A percentile compares a stretch with the other conserved stretches of the same genome.
Conservation (phyloP, 2,888 invertebrate genomes). For the Andrena marginata region DNA sequence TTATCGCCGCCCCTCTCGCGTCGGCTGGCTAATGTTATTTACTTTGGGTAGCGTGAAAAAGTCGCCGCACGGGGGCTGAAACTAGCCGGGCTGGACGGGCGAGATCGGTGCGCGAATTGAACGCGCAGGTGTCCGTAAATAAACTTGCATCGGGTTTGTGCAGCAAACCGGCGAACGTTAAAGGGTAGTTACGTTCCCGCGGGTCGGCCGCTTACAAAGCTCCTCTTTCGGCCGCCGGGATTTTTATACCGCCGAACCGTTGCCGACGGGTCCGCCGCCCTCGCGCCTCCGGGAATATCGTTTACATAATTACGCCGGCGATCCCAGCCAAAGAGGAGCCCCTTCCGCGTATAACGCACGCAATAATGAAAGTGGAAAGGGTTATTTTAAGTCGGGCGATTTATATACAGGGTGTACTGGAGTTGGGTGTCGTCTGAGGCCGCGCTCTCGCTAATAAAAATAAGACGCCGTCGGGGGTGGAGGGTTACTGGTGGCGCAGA, state of each 20-base stretch:
- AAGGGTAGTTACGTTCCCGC: constrained; percentile 75
- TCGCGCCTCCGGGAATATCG: constrained; percentile 46
- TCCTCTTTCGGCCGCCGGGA: constrained; percentile 47
- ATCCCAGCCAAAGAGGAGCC: not conserved
- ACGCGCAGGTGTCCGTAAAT: constrained; percentile 78
- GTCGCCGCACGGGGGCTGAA: too few species aligned
- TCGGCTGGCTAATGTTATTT: constrained; percentile 56
- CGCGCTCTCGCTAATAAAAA: not conserved
- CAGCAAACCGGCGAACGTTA: constrained; percentile 73
- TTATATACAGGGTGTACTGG: constrained; percentile 13
- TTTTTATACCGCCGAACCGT: constrained; percentile 66
- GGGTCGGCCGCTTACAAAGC: constrained; percentile 67
- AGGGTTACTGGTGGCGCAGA: not conserved
- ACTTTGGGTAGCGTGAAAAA: constrained; percentile 28
- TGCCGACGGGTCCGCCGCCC: constrained; percentile 4
- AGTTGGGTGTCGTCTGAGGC: not conserved
- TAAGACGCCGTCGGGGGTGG: not conserved
- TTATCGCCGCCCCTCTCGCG: constrained; percentile 50
- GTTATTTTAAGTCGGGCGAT: constrained; percentile 38
- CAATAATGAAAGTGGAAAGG: constrained; percentile 19
- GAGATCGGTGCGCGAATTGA: constrained; percentile 71
- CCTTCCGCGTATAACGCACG: not conserved
- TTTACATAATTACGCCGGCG: constrained; percentile 62
- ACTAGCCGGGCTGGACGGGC: constrained; percentile 32
- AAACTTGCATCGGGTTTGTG: constrained; percentile 77